phyloP scores from a whole-genome alignment of 2,888 invertebrate genomes.

The Lycia hirtaria region DNA sequence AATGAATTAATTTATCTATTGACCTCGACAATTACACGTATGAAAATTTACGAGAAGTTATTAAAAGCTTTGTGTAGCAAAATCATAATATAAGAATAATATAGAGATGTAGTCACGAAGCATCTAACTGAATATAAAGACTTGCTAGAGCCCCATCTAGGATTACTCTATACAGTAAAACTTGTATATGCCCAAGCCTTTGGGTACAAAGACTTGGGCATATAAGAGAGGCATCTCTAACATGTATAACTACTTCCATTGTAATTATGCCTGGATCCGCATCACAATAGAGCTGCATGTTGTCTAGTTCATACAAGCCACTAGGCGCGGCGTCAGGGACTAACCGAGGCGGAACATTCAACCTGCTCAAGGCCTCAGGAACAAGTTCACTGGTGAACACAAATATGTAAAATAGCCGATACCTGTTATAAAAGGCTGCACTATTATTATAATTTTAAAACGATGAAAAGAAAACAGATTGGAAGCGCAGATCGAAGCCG shows the following conservation, averaged over 20 bases:
- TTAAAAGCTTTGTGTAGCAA: too few relatives aligned
- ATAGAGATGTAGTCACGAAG: too few relatives aligned
- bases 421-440: neutral
- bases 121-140: too few relatives aligned
- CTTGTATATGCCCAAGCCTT: neutral
- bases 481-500: neutral
- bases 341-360: slow-evolving; percentile 29
- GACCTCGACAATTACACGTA: too few relatives aligned
- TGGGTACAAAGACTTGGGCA: too few relatives aligned
- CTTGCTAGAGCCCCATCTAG: neutral
- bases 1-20: too few relatives aligned
- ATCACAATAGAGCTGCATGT: slow-evolving; percentile 16
- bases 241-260: slow-evolving; percentile 7
- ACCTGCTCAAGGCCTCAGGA: slow-evolving; percentile 25
- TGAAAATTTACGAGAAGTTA: too few relatives aligned
- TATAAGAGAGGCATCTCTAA: too few relatives aligned
- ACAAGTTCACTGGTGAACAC: slow-evolving; percentile 8
- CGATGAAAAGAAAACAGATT: neutral
- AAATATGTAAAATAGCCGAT: neutral
- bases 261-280: slow-evolving; percentile 7
- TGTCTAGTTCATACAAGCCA: slow-evolving; percentile 1
- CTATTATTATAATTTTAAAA: neutral
- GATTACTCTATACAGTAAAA: neutral
- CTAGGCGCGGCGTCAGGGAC: slow-evolving; percentile 7
- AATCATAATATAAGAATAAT: too few relatives aligned